Base-by-base conservation (phyloP, 2,888 invertebrate genomes). In the Cerastis rubricosa region DNA sequence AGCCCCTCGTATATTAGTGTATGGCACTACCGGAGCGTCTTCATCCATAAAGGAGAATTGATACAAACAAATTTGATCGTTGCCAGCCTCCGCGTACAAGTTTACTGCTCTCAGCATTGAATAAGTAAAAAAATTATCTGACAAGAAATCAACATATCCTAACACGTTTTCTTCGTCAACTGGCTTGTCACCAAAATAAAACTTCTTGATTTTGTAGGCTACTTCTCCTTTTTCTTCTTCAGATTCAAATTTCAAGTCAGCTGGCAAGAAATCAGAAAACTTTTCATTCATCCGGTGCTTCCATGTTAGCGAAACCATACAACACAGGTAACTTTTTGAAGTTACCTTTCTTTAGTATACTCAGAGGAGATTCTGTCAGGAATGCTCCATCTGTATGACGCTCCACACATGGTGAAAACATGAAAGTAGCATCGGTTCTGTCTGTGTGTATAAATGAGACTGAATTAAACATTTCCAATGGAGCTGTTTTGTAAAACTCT, bases 211-310 rank as follows among this genome's bases (percentile, higher is more conserved):
- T 47, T 63, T 45, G 45, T 85, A 65, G 0, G 90, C 90, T 0
- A 94, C 87, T 57, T 81, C n/a, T 77, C 91, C 83, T 84, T 85
- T 91, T 79, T 93, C 89, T 9, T 84, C 65, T 2, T 85, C 79
- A 69, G 45, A 87, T n/a, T 87, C 81, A 83, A 92, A 93, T 59
- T 90, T 74, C 5, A 95, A 85, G 73, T 94, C 91, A n/a, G 78
- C 84, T 0, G 94, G 94, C 22, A 95, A 51, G 66, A 93, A 94
- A n/a, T 94, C 91, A 0, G 92, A 89, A 87, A 94, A 94, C 0
- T 90, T 92, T 29, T 89, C 80, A 85, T 94, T 94, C 93, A 95
- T 94, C 71, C 66, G 83, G 7, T 81, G 7, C 71, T 89, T 71
- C 91, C 88, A 87, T 89, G 35, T 89, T 80, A 47, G 86, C 64